Conservation (phyloP, 2,888 invertebrate species). For the Caenorhabditis macrosperma region DNA sequence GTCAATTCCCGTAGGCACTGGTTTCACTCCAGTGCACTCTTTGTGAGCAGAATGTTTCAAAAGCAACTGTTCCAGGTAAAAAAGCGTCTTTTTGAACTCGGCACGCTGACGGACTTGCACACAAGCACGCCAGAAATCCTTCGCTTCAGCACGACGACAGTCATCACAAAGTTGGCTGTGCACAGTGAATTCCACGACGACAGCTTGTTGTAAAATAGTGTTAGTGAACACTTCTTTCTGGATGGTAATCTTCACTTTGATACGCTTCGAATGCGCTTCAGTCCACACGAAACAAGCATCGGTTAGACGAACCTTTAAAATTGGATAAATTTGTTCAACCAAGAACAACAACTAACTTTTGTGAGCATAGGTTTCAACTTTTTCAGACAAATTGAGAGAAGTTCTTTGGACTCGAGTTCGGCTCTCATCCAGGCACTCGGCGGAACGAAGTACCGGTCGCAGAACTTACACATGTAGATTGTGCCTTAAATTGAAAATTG, state of each 20-base stretch:
- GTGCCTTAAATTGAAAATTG: slow-evolving; percentile 68
- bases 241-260: slow-evolving; percentile 92
- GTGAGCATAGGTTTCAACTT: slow-evolving; percentile 84
- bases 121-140: slow-evolving; percentile 95
- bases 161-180: slow-evolving; percentile 95
- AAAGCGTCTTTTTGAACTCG: slow-evolving; percentile 96
- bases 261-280: slow-evolving; percentile 96
- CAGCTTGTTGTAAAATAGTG: slow-evolving; percentile 90
- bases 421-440: slow-evolving; percentile 89
- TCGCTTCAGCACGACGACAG: slow-evolving; percentile 96
- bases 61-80: slow-evolving; percentile 96
- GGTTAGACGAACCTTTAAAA: slow-evolving; percentile 86
- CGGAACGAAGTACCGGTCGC: slow-evolving; percentile 88
- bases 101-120: slow-evolving; percentile 84
- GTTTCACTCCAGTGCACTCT: slow-evolving; percentile 76
- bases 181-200: slow-evolving; percentile 93
- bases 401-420: slow-evolving; percentile 82
- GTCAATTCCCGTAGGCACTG: slow-evolving; percentile 85
- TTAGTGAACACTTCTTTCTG: slow-evolving; percentile 94
- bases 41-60: slow-evolving; percentile 87
- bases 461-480: slow-evolving; percentile 82
- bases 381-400: slow-evolving; percentile 89
- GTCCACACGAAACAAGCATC: slow-evolving; percentile 99
- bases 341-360: slow-evolving; percentile 58
- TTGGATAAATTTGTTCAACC: neutral